Evolutionary conservation across 2,113 vertebrate species (phyloP), one percentile per base, ranked within the genome.

Genomic region (Planiliza haematocheilus): DNA sequence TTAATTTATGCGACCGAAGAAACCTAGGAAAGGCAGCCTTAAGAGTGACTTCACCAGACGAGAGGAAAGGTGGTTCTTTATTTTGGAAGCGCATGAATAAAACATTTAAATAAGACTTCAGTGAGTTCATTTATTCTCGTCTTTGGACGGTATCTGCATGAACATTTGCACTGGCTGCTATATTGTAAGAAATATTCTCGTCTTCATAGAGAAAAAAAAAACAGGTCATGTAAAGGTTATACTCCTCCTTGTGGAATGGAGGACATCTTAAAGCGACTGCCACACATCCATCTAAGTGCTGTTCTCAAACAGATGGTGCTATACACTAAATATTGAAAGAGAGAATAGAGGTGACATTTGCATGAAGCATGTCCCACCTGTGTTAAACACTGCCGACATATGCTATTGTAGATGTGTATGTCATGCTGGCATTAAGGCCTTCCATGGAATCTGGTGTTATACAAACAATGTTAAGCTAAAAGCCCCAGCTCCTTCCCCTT

Each of bases 1-100:
- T 91, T 86, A 84, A 89, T 89, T 83, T 68, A 89, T 88, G 74
- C 61, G 60, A 74, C 77, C 64, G 41, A 52, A 78, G 53, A 73
- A 83, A 76, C 52, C 62, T 64, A 66, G 24, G 24, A 79, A 65
- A 67, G 43, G 43, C 55, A 83, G 74, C 77, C 75, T 55, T 16
- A 68, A 78, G 69, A 57, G 50, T 45, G 55, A 70, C 50, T 67
- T 77, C 62, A 18, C 20, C 6, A 36, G 51, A 74, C 42, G 39
- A 6, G 2, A 57, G 46, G 65, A 73, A 75, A 68, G 34, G 61
- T 70, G 30, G 48, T 21, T 72, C 51, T 77, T 50, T 67, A 21
- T 76, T 79, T 77, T 56, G 14, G 4, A 79, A 59, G 11, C 45
- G 57, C 43, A 37, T 84, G 42, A 73, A 82, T 77, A 51, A 84